Base-by-base conservation (phyloP, 2,797 vertebrate species). In the Anabas testudineus region DNA sequence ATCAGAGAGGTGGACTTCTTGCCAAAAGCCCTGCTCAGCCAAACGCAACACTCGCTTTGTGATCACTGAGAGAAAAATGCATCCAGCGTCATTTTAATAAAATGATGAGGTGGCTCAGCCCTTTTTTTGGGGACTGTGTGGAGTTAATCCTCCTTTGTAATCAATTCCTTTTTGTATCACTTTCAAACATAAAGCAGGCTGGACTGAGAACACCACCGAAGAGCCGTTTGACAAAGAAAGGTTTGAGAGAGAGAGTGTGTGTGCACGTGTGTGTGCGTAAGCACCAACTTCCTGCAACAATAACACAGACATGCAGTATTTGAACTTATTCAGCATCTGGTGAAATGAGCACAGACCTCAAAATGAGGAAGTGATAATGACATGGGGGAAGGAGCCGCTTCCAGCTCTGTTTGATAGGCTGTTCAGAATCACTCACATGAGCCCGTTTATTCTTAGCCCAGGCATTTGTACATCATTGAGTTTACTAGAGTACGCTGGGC, bases 311-410 rank as follows among this genome's bases (percentile, higher is more conserved):
- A 16, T 80, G 84, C 62, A 1, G 41, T 24, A 58, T 81, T 87
- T 65, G 42, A 75, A 83, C 87, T 71, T 77, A 83, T 77, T 83
- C 78, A 85, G 86, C 88, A 90, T 86, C 56, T 91, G 86, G 69
- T 80, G 83, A 85, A 87, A 81, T 71, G 63, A 74, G 76, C 67
- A 45, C 67, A 78, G 83, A 67, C 68, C 77, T 67, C 54, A 71
- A 79, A 93, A 92, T 74, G 74, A 86, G 90, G 92, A 95, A 94
- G 89, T 46, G 90, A 91, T 90, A 86, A 84, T 80, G 81, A 78
- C 73, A 84, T 21, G 68, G 78, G 90, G 90, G 87, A 89, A 92
- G 56, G 55, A 86, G 78, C 72, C 42, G 69, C 67, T 81, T 76
- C 76, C 76, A 84, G 67, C 81, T 55, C 78, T 21, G 70, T 76